Base-by-base conservation (phyloP, 2,113 vertebrate species). In the Azemiops feae region DNA sequence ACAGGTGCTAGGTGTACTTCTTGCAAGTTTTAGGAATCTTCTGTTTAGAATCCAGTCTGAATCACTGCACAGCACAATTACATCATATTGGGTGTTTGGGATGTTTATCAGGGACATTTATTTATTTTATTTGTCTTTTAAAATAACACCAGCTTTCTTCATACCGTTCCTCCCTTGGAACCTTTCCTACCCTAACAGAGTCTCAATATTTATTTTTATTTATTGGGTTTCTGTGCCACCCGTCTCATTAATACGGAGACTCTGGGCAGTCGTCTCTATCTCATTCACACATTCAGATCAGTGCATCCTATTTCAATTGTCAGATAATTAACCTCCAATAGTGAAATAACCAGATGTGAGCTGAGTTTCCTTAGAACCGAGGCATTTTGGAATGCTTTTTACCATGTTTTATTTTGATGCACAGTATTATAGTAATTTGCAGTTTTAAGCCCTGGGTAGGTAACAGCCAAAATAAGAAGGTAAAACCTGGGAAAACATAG, bases 401-500 rank as follows among this genome's bases (percentile, higher is more conserved):
- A 25, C 8, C 2, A 53, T 53, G 25, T 64, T 53, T 88, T 43
- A n/a, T 53, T 88, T 88, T 23, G 53, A 9, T 27, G 25, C 2
- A 1, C 50, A n/a, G 9, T 53, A 88, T 88, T 88, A 53, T 53
- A 50, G 43, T 87, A 50, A 50, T 87, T 87, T 87, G 85, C 27
- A 87, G 12, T 50, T 87, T 87, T 87, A 50, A 87, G 47, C 43
- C 43, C 43, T 25, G 12, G 43, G 47, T 50, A 87, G 43, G 43
- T 50, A 87, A 50, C 22, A 50, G 45, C 45, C 87, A n/a, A 88
- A 52, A 88, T 30, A 88, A 88, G 45, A 86, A 87, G 10, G 47
- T 14, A 87, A 47, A 55, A 93, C 92, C 92, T 95, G 93, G 93
- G 94, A 95, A 93, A 94, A 27, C 55, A 74, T 94, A 89, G 93